Evolutionary conservation across 2,797 vertebrate species (phyloP).

Genomic region (Arnoldichthys spilopterus): DNA sequence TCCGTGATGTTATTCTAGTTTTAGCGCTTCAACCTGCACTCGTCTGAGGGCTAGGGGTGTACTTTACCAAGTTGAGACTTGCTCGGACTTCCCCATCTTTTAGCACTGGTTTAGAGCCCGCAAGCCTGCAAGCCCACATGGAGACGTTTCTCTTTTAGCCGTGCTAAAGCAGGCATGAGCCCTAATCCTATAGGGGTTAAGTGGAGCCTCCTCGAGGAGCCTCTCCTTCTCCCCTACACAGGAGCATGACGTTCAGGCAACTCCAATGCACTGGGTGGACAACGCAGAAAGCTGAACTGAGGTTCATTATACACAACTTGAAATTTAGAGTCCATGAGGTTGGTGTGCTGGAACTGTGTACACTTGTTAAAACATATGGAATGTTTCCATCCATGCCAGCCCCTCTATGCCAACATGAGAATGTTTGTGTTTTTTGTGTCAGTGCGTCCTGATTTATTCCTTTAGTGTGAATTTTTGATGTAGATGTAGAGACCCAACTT

Average conservation of each 20-base stretch:
- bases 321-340: neutral
- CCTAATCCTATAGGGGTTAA: conserved; percentile 81
- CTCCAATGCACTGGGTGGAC: neutral
- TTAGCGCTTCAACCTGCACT: neutral
- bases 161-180: conserved; percentile 79
- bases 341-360: neutral
- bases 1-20: conserved; percentile 27
- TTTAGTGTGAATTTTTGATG: too few species aligned
- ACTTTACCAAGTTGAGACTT: conserved; percentile 32
- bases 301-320: neutral
- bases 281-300: neutral
- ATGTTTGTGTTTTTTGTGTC: too few species aligned
- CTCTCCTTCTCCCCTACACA: conserved; percentile 34
- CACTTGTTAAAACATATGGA: neutral
- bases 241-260: neutral
- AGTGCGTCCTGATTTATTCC: too few species aligned
- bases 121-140: neutral
- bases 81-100: conserved; percentile 32
- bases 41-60: neutral
- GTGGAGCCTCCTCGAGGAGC: conserved; percentile 70
- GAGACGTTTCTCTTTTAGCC: conserved; percentile 71
- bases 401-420: too few species aligned
- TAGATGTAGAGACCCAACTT: too few species aligned
- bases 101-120: neutral
- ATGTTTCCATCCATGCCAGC: too few species aligned